These are phyloP conservation scores for Lasioglossum lativentre DNA, from an alignment of 2,888 invertebrate species.

Conservation along the genomic window DNA sequence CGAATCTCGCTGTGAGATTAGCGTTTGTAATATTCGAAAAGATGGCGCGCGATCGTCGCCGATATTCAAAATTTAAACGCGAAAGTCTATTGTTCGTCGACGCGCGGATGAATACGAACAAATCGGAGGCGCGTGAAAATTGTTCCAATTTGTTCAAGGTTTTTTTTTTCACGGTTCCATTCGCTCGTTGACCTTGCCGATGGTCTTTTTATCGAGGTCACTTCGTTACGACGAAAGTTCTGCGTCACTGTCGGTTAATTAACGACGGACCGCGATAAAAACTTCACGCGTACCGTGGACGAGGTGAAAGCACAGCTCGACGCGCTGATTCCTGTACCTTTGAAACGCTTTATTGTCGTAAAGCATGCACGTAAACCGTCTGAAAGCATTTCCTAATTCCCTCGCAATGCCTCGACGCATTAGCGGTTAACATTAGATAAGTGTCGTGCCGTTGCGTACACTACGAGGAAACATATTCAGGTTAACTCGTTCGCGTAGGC, in stretches of 20 bases:
- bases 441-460: neutral
- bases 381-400: neutral
- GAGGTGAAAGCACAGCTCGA: slow-evolving; percentile 8
- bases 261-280: neutral
- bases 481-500: slow-evolving; percentile 11
- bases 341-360: neutral
- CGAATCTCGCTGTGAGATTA: neutral
- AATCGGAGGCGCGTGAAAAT: too few relatives aligned
- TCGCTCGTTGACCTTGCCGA: neutral
- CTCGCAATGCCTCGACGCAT: neutral
- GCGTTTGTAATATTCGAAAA: neutral
- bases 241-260: neutral
- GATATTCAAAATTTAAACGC: too few relatives aligned
- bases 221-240: neutral
- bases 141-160: too few relatives aligned
- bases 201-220: neutral
- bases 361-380: neutral
- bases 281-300: neutral
- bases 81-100: too few relatives aligned
- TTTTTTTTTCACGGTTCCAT: neutral
- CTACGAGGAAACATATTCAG: neutral
- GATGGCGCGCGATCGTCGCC: too few relatives aligned
- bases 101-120: too few relatives aligned
- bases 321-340: neutral
- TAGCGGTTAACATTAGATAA: neutral